Conservation (phyloP, 2,113 vertebrate species). For the Siniperca chuatsi region DNA sequence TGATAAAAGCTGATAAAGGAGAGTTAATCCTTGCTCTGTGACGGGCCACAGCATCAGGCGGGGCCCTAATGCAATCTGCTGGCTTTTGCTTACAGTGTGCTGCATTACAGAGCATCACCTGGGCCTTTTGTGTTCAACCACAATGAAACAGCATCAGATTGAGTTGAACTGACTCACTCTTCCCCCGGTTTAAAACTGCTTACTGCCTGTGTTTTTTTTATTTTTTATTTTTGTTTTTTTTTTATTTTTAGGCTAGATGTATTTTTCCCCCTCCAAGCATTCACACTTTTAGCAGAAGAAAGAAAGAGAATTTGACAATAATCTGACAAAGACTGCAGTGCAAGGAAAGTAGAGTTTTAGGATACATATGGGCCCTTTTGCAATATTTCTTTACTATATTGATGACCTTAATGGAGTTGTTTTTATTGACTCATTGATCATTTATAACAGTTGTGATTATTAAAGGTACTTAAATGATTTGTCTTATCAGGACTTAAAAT, state of each 20-base stretch:
- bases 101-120: slow-evolving; percentile 59
- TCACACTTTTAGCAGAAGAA: not conserved
- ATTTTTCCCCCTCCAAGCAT: not conserved
- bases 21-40: slow-evolving; percentile 75
- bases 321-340: not conserved
- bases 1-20: slow-evolving; percentile 75
- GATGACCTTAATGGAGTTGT: not conserved
- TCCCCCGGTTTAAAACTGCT: slow-evolving; percentile 5
- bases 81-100: slow-evolving; percentile 56
- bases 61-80: slow-evolving; percentile 39
- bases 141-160: slow-evolving; percentile 49
- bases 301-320: slow-evolving; percentile 5
- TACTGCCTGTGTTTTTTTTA: slow-evolving; percentile 1
- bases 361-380: not conserved
- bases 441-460: not conserved
- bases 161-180: slow-evolving; percentile 28
- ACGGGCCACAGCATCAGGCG: slow-evolving; percentile 43
- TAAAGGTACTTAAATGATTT: not conserved
- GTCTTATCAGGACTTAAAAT: not conserved
- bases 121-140: slow-evolving; percentile 63
- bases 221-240: not conserved
- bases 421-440: not conserved
- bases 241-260: not conserved
- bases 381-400: not conserved
- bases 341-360: not conserved